Conservation (phyloP, 2,888 invertebrate species). For the Eupeodes luniger region DNA sequence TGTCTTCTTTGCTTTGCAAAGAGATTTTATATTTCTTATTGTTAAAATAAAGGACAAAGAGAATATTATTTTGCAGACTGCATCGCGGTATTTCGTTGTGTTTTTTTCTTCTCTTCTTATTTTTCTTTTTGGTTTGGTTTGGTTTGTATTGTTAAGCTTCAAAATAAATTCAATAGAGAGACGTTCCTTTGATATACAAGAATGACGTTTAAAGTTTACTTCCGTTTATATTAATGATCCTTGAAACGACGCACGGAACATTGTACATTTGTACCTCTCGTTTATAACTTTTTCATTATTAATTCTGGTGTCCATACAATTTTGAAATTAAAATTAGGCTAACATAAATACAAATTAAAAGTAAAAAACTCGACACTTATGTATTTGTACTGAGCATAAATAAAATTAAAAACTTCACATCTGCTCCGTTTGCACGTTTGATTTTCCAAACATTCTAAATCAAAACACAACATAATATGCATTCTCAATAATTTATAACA, state of each 20-base stretch:
- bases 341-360: too few relatives aligned
- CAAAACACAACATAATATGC: too few relatives aligned
- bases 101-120: background rate
- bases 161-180: constrained; percentile 17
- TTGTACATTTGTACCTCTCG: too few relatives aligned
- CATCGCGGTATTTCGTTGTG: constrained; percentile 1
- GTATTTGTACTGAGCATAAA: too few relatives aligned
- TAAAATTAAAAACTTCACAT: too few relatives aligned
- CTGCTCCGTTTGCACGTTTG: too few relatives aligned
- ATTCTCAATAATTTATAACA: too few relatives aligned
- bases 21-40: constrained; percentile 28
- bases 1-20: constrained; percentile 9
- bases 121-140: constrained; percentile 7
- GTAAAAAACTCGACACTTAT: too few relatives aligned
- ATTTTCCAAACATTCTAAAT: too few relatives aligned
- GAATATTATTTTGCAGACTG: constrained; percentile 35
- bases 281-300: too few relatives aligned
- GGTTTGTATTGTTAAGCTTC: background rate
- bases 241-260: constrained; percentile 35
- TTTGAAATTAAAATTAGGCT: too few relatives aligned
- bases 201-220: constrained; percentile 44
- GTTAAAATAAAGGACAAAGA: constrained; percentile 42
- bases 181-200: constrained; percentile 3
- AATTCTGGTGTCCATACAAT: too few relatives aligned
- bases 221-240: constrained; percentile 55